Percentiles rank a stretch among this genome's conserved stretches.
phyloP scores from a whole-genome alignment of 2,797 vertebrate genomes.

The Masticophis lateralis region DNA sequence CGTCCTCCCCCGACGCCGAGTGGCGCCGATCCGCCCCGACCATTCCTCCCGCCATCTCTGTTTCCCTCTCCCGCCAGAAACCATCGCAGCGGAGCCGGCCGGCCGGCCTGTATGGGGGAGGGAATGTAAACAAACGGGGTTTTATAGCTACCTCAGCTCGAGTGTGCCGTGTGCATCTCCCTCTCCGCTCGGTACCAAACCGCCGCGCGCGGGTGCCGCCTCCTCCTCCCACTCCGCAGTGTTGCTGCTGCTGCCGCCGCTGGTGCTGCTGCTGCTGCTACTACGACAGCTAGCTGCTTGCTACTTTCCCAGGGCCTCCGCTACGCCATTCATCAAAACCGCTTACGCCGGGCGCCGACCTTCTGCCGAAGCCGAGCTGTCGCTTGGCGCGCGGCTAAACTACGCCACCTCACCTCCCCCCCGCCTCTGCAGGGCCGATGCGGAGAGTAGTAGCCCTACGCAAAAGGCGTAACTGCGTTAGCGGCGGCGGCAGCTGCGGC shows the following conservation, averaged over 20 bases:
- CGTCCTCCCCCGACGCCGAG: not conserved
- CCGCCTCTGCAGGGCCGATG: not conserved
- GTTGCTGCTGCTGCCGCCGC: not conserved
- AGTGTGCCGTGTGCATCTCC: constrained; percentile 41
- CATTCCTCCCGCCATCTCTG: not conserved
- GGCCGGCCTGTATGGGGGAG: constrained; percentile 3
- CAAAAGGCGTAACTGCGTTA: not conserved
- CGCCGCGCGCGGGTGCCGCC: constrained; percentile 21
- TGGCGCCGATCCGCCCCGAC: not conserved
- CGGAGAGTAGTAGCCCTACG: not conserved
- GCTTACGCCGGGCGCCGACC: constrained; percentile 3
- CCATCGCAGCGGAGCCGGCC: not conserved
- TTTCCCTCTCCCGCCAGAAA: not conserved
- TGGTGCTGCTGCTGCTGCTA: not conserved
- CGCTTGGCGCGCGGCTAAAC: not conserved
- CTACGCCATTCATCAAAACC: constrained; percentile 25
- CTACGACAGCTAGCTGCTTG: not conserved
- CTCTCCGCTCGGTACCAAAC: constrained; percentile 40
- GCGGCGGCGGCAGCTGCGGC: not conserved
- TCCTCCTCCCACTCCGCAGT: constrained; percentile 23
- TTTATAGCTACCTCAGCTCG: constrained; percentile 40
- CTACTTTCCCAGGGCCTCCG: not conserved
- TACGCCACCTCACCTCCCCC: not conserved
- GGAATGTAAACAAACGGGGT: constrained; percentile 1
- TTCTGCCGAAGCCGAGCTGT: not conserved